Base-by-base conservation (phyloP, 2,113 vertebrate genomes). In the Aspiorhynchus laticeps region DNA sequence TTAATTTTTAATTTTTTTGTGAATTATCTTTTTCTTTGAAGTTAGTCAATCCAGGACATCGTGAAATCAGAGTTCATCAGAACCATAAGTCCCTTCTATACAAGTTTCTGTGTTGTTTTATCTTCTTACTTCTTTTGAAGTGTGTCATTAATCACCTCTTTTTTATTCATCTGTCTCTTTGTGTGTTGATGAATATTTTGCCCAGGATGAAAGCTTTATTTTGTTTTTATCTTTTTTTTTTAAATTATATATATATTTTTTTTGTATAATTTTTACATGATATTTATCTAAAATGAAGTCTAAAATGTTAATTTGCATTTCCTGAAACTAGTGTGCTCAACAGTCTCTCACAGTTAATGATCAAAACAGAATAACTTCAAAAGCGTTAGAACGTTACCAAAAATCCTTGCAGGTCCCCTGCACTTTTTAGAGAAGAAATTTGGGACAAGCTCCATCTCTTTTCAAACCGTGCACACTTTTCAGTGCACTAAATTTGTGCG, bases 281-380 rank as follows among this genome's bases (percentile, higher is more conserved):
- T 69, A 33, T 69, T 9, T 36, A 69, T 71, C 33, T n/a, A n/a
- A n/a, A n/a, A n/a, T n/a, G 9, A 71, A 77, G 76, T 79, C 48
- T 56, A 56, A 78, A 33, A 7, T 79, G 24, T 79, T n/a, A 1
- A 7, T 36, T 59, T 14, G 19, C 21, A 59, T 59, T 79, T 1
- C 31, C 4, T 79, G 5, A 75, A 75, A 75, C 38, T 26, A 14
- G 38, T 38, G 67, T 1, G 33, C 67, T 71, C 75, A 33, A 51
- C 24, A 78, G 24, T 33, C 46, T 11, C 46, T 53, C 75, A 2
- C 28, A 78, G 19, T 78, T 78, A n/a, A 38, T 38, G 48, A 79
- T 79, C 48, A 79, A 79, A 79, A 79, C 46, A 78, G 46, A 53
- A 21, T 11, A 53, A 31, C 48, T 33, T 53, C 46, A 79, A 53